Conservation (phyloP, 2,888 invertebrate species). For the Tenthredo amoena region DNA sequence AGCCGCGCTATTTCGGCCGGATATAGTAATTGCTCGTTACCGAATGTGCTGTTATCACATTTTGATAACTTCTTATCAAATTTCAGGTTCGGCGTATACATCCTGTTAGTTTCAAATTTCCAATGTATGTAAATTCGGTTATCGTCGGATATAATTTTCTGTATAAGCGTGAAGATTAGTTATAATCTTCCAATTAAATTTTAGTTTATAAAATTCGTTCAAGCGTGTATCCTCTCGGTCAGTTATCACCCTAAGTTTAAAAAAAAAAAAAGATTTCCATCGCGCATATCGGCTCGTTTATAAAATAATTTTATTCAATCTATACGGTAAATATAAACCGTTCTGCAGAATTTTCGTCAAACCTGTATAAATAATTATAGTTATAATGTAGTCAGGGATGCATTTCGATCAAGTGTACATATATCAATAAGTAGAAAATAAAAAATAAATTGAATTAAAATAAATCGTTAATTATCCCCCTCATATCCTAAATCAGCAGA, state of each 20-base stretch:
- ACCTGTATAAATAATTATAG: not conserved
- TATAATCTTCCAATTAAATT: not conserved
- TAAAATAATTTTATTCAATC: conserved; percentile 42
- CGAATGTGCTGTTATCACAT: not conserved
- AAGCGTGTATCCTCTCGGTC: too few relatives aligned
- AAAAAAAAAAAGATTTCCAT: not conserved
- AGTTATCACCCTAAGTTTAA: not conserved
- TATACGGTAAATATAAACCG: not conserved
- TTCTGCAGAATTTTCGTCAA: not conserved
- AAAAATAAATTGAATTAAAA: conserved; percentile 37
- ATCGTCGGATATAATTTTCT: not conserved
- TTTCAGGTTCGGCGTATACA: not conserved
- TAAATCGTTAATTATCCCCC: not conserved
- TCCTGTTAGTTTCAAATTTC: not conserved
- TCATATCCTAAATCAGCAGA: not conserved
- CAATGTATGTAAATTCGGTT: not conserved
- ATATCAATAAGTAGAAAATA: conserved; percentile 23
- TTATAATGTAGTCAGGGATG: not conserved
- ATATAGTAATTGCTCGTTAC: not conserved
- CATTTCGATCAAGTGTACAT: not conserved
- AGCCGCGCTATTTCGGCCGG: not conserved
- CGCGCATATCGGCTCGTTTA: not conserved
- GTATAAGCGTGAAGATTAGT: not conserved
- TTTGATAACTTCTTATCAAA: conserved; percentile 5
- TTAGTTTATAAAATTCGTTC: not conserved